Conservation (phyloP, 2,113 vertebrate genomes). For the Hucho hucho region DNA sequence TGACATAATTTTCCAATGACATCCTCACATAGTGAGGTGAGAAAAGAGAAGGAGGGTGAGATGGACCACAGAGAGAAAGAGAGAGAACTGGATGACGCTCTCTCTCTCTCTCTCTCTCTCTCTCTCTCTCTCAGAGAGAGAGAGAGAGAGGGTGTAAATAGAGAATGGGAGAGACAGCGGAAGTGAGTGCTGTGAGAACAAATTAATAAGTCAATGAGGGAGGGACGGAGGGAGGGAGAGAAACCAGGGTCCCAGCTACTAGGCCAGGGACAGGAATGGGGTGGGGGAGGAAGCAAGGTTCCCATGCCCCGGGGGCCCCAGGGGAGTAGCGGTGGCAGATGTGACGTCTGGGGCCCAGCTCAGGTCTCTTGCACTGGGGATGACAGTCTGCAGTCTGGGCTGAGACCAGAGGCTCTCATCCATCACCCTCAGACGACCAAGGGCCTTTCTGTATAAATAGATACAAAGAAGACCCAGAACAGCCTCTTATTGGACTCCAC, state of each 20-base stretch:
- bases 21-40: constrained; percentile 28
- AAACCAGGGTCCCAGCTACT: constrained; percentile 15
- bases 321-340: constrained; percentile 72
- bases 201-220: background rate
- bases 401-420: constrained; percentile 35
- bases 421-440: constrained; percentile 38
- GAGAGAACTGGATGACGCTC: background rate
- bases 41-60: background rate
- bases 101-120: no score
- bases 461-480: background rate
- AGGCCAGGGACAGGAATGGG: background rate
- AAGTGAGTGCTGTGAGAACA: constrained; percentile 18
- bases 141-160: constrained; percentile 37
- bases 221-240: constrained; percentile 32
- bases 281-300: constrained; percentile 54
- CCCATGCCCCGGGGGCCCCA: constrained; percentile 72
- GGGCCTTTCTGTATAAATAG: constrained; percentile 20
- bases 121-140: no score
- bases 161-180: constrained; percentile 23
- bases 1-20: constrained; percentile 25
- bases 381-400: constrained; percentile 30
- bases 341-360: constrained; percentile 68
- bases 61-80: background rate
- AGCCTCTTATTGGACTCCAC: constrained; percentile 28
- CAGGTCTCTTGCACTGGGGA: constrained; percentile 5